phyloP scores from a whole-genome alignment of 1,140 invertebrate genomes.

The Plodia interpunctella region DNA sequence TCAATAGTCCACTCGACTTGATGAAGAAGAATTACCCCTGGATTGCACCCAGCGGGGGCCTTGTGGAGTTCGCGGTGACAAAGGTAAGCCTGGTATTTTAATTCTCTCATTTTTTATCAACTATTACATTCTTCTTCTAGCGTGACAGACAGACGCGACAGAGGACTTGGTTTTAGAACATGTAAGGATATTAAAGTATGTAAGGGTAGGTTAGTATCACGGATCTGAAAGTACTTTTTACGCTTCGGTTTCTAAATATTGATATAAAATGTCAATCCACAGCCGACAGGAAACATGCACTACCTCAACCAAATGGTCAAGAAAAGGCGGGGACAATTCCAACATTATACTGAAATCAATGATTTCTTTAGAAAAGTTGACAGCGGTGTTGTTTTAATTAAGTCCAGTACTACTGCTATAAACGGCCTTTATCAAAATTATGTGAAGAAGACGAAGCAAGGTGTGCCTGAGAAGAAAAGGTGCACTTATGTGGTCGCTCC shows the following conservation, averaged over 20 bases:
- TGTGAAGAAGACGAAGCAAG: conserved; percentile 77
- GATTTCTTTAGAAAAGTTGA: conserved; percentile 69
- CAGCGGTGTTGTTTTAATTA: conserved; percentile 80
- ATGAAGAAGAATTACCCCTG: conserved; percentile 82
- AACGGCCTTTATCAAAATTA: conserved; percentile 84
- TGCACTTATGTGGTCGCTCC: conserved; percentile 86
- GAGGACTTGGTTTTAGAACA: no score
- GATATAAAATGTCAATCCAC: conserved; percentile 8
- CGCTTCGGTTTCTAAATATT: background rate
- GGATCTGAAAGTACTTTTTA: conserved; percentile 1
- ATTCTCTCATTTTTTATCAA: no score
- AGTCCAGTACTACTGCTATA: conserved; percentile 81
- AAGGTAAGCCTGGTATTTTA: conserved; percentile 78
- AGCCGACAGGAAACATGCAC: conserved; percentile 58
- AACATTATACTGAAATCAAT: conserved; percentile 36
- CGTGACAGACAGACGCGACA: no score
- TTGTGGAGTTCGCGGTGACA: conserved; percentile 81
- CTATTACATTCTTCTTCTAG: no score
- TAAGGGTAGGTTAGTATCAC: no score
- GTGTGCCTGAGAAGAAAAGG: background rate
- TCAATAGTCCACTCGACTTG: conserved; percentile 83
- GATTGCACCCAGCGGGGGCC: conserved; percentile 81
- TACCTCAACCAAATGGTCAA: conserved; percentile 61
- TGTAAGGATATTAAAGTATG: no score
- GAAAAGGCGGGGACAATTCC: conserved; percentile 56